Base-by-base conservation (phyloP, 1,140 invertebrate species). In the Drosophila busckii region DNA sequence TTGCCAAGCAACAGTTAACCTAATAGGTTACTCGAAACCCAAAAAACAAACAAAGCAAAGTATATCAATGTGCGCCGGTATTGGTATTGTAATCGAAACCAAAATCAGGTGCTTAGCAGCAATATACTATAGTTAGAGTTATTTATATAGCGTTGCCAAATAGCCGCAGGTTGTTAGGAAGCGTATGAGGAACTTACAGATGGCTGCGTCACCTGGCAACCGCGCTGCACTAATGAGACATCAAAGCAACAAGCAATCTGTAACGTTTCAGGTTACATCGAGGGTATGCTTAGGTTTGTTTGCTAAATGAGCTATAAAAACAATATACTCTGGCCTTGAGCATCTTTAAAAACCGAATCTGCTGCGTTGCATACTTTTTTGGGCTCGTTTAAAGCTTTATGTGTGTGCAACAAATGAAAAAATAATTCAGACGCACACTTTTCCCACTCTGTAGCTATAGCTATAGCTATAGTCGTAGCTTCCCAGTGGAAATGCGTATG, bases 371-470 rank as follows among this genome's bases (percentile, higher is more conserved):
- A 40, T 55, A 61, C 26, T 12, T 61, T 55, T 26, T 5, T 12
- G n/a, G 4, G 9, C 29, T 67, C 65, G 61, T 64, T 70, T 73
- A 65, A 37, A 69, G 62, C 49, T 45, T 52, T 68, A 28, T 75
- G 64, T 64, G 68, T 58, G 59, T 55, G 75, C 75, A 75, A 69
- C 59, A 82, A 80, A 75, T 71, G 68, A 78, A 80, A 67, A 70
- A 75, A 75, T 70, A 75, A 71, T 54, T 56, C 70, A 44, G 22
- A 28, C 6, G 19, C 25, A 12, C 1, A 46, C 35, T 22, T 26
- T 29, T 8, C 12, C 3, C 19, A 16, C 15, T 10, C 3, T 8
- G 5, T 6, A 23, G 8, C 17, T 40, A 8, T n/a, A 46, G 12
- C 0, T 29, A 7, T 40, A 8, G 20, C 7, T 7, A 19, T 46